Base-by-base conservation (phyloP, 2,113 vertebrate genomes). In the Mandrillus leucophaeus region DNA sequence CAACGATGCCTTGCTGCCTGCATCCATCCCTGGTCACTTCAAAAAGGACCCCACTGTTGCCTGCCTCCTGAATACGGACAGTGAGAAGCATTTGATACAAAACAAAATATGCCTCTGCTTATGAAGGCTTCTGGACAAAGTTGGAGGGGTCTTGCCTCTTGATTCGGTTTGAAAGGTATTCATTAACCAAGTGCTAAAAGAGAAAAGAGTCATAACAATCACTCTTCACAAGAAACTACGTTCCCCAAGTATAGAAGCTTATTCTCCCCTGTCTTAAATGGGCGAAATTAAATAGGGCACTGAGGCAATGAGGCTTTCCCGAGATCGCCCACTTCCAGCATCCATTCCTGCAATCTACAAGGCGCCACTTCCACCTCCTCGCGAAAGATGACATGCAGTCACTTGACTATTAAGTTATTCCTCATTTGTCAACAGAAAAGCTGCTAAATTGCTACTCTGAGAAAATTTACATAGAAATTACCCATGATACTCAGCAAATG, bases 391-490 rank as follows among this genome's bases (percentile, higher is more conserved):
- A 90, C 72, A 98, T 94, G 70, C 52, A 97, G 92, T 84, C 96
- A 93, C 82, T 97, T 88, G 90, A 94, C 97, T 98, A 97, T 97
- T 98, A 97, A 97, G 97, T 98, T 96, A 76, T 91, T 98, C 92
- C 73, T 96, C 98, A 98, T 98, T 98, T 98, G 97, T 98, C 98
- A 98, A 98, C 93, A 98, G 92, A 98, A 98, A 98, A 97, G 85
- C 97, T 96, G 94, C 94, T 98, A 97, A 98, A 98, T 98, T 98
- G 98, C 96, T 97, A 98, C 96, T 59, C 93, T 97, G 97, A 98
- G 90, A 95, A 99, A 98, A 99, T 99, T 98, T 98, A 98, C 98
- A 98, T 97, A 98, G 97, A 98, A 98, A 98, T 98, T 98, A 98
- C 97, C 96, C 93, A 83, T 32, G 96, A 98, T 97, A 93, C 81